Conservation (phyloP, 2,888 invertebrate species). For the Calameuta filiformis region DNA sequence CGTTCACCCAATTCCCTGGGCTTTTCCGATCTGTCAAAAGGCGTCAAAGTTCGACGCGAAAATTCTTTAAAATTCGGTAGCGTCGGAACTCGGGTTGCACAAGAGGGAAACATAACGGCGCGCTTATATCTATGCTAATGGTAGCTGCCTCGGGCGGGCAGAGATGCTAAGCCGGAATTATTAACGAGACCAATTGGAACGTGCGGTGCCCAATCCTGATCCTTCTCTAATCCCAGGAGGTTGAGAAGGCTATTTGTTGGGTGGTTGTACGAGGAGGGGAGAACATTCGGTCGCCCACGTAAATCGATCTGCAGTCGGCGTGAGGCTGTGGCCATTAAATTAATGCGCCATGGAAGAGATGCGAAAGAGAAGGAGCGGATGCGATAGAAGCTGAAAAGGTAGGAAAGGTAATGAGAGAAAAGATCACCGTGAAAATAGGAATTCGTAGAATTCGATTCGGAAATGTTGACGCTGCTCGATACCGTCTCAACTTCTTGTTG, state of each 20-base stretch:
- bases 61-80: no score
- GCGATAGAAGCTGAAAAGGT: conserved; percentile 1
- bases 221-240: background rate
- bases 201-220: conserved; percentile 13
- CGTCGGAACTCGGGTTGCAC: no score
- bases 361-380: conserved; percentile 6
- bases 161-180: conserved; percentile 33
- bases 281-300: no score
- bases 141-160: background rate
- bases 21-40: no score
- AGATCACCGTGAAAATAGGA: no score
- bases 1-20: no score
- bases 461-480: no score
- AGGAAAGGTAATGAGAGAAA: background rate
- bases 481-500: no score
- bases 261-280: no score
- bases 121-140: conserved; percentile 20
- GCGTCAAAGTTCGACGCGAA: no score
- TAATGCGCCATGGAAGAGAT: conserved; percentile 3
- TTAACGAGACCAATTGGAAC: conserved; percentile 39
- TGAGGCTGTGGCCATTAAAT: conserved; percentile 7
- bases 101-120: background rate
- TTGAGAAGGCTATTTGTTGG: background rate
- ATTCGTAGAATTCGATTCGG: no score
- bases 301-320: no score